Conservation (phyloP, 1,140 invertebrate species). For the Brachionus rotundiformis region DNA sequence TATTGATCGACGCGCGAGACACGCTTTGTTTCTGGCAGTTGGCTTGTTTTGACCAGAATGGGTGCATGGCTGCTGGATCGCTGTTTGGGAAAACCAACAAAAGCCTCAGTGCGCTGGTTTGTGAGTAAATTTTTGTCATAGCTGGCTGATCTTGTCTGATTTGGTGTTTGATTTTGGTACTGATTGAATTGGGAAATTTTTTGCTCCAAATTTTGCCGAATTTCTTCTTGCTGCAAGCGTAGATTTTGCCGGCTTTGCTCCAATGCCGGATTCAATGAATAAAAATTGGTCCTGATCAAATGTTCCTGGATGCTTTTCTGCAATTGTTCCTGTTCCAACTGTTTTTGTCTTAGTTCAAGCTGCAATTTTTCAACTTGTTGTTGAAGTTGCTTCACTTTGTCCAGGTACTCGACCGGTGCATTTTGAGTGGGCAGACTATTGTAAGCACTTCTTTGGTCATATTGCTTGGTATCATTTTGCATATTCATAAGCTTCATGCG, state of each 20-base stretch:
- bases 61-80: conserved; percentile 3
- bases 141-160: neutral
- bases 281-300: conserved; percentile 1
- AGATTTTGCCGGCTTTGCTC: neutral
- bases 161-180: neutral
- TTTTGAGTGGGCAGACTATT: neutral
- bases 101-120: neutral
- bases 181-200: neutral
- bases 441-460: neutral
- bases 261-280: neutral
- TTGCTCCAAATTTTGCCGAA: conserved; percentile 8
- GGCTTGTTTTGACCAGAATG: neutral
- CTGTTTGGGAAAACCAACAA: neutral
- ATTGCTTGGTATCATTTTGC: neutral
- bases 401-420: neutral
- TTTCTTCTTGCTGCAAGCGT: neutral
- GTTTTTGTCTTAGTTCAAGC: neutral
- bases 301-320: neutral
- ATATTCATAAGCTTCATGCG: neutral
- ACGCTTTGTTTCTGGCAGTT: neutral
- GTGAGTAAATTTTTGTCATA: conserved; percentile 11
- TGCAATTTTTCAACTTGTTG: conserved; percentile 3
- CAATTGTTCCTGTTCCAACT: neutral
- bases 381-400: neutral
- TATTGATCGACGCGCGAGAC: neutral